phyloP scores from a whole-genome alignment of 1,140 invertebrate species.

The Cryptotermes secundus region DNA sequence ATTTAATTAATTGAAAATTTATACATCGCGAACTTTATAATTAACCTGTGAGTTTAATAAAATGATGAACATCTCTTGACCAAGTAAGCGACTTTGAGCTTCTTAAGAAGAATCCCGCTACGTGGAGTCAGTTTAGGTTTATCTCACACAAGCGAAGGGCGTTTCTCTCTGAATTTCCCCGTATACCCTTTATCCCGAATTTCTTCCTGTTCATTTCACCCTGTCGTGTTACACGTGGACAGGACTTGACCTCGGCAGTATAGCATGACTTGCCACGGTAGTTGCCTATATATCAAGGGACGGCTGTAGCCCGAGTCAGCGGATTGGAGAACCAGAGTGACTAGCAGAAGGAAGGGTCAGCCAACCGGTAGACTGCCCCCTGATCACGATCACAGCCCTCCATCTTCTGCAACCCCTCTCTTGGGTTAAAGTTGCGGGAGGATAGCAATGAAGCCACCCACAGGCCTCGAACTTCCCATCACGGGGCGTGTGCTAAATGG shows the following conservation, averaged over 20 bases:
- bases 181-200: not conserved
- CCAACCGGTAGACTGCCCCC: not conserved
- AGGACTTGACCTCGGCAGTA: not conserved
- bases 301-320: not conserved
- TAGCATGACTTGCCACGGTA: not conserved
- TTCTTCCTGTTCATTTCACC: not conserved
- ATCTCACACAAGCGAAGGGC: too few relatives aligned
- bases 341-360: not conserved
- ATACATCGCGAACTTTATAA: too few relatives aligned
- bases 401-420: not conserved
- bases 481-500: not conserved
- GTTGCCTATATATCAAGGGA: not conserved
- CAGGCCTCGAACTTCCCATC: not conserved
- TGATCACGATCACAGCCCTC: not conserved
- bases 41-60: too few relatives aligned
- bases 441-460: not conserved
- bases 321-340: too few relatives aligned
- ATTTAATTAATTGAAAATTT: too few relatives aligned
- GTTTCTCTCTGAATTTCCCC: not conserved
- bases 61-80: too few relatives aligned
- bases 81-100: too few relatives aligned
- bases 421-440: not conserved
- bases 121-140: too few relatives aligned
- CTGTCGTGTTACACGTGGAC: not conserved
- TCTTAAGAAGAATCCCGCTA: too few relatives aligned